A percentile compares a stretch with the other conserved stretches of the same genome.
Conservation (phyloP, 2,888 invertebrate species). For the Noctua janthe region DNA sequence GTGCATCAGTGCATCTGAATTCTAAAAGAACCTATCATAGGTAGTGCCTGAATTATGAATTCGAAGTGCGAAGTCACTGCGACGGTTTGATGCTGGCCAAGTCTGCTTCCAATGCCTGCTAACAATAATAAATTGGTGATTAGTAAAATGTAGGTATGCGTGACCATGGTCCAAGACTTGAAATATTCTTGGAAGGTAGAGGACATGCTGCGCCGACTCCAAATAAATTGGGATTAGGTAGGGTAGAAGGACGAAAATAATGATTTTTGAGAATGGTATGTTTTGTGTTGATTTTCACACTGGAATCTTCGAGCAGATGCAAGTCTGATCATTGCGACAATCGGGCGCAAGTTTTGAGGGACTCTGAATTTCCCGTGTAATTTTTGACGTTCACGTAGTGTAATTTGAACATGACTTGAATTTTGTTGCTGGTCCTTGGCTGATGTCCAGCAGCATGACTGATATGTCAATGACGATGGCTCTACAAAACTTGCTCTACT, state of each 20-base stretch:
- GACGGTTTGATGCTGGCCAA: conserved; percentile 60
- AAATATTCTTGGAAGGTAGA: not conserved
- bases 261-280: not conserved
- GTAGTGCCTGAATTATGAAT: conserved; percentile 26
- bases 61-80: conserved; percentile 30
- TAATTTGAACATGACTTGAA: not conserved
- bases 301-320: not conserved
- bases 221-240: not conserved
- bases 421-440: not conserved
- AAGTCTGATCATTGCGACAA: not conserved
- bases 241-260: not conserved
- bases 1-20: conserved; percentile 38
- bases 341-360: not conserved
- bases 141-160: conserved; percentile 17
- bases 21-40: not conserved
- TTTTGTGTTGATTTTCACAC: not conserved
- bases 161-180: not conserved
- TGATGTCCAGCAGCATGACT: not conserved
- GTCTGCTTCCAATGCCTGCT: conserved; percentile 72
- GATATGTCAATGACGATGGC: conserved; percentile 3
- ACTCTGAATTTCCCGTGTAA: not conserved
- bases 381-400: not conserved
- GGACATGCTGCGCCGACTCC: not conserved
- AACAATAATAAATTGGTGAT: conserved; percentile 38
- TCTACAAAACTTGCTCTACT: conserved; percentile 6